A percentile compares a stretch with the other conserved stretches of the same genome.
Conservation (phyloP, 35 echinoderm and acorn worm genomes). For the Diadema setosum region DNA sequence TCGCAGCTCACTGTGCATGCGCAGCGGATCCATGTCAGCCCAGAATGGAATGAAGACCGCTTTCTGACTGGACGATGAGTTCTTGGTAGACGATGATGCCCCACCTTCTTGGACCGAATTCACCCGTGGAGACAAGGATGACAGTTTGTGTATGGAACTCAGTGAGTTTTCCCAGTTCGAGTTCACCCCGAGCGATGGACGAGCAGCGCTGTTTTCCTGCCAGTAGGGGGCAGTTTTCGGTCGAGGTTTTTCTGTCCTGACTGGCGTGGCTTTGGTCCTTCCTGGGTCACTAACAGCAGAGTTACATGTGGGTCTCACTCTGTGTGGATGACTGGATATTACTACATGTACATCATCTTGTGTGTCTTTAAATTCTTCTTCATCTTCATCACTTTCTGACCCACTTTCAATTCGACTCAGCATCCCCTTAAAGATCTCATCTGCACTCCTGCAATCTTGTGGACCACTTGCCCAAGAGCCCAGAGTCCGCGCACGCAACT, state of each 20-base stretch:
- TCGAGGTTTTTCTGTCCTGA: background rate
- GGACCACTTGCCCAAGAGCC: background rate
- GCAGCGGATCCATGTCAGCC: background rate
- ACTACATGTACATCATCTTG: too few relatives aligned
- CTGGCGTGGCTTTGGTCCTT: background rate
- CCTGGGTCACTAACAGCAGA: background rate
- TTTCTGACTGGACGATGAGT: background rate
- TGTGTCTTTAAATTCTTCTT: background rate
- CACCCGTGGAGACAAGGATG: background rate
- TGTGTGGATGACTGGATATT: too few relatives aligned
- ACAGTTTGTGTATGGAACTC: background rate
- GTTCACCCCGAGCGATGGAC: background rate
- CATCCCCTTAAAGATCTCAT: slow-evolving; percentile 66
- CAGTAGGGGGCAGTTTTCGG: slow-evolving; percentile 4
- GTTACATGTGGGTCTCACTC: background rate
- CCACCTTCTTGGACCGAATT: background rate
- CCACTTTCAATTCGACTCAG: slow-evolving; percentile 38
- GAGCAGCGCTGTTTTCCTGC: background rate
- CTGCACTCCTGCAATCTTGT: slow-evolving; percentile 6
- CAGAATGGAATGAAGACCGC: background rate
- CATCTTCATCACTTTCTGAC: background rate
- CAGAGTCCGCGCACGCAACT: background rate
- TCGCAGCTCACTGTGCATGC: background rate
- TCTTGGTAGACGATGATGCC: background rate
- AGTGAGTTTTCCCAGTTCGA: background rate